These are phyloP conservation scores for Pseudopipra pipra DNA, from an alignment of 2,113 vertebrate species.

Conservation along the genomic window DNA sequence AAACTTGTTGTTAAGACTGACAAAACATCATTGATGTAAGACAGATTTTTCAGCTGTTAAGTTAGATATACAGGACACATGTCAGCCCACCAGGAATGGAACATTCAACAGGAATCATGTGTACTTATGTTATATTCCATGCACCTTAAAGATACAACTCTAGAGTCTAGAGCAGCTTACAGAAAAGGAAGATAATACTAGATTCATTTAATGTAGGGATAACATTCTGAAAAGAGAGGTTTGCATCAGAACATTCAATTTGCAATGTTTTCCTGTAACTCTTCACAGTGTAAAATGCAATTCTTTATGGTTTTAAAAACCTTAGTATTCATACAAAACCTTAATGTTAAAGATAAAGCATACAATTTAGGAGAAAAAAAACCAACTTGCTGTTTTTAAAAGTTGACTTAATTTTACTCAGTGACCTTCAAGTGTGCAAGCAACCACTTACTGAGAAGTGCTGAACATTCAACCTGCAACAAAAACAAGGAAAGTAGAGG, in stretches of 20 bases:
- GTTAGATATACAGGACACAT: slow-evolving; percentile 25
- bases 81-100: slow-evolving; percentile 55
- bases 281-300: background rate
- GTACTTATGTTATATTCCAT: slow-evolving; percentile 43
- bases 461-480: background rate
- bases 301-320: background rate
- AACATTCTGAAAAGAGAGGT: background rate
- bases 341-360: background rate
- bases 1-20: slow-evolving; percentile 24
- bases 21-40: slow-evolving; percentile 29
- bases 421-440: background rate
- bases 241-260: background rate
- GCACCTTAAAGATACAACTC: slow-evolving; percentile 59
- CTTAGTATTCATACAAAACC: background rate
- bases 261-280: background rate
- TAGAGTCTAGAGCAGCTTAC: slow-evolving; percentile 26
- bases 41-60: slow-evolving; percentile 44
- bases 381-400: background rate
- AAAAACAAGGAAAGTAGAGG: background rate
- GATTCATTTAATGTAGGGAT: background rate
- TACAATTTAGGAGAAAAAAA: background rate
- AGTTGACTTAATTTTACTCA: background rate
- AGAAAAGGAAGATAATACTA: background rate
- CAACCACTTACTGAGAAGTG: background rate
- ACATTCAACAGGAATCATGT: slow-evolving; percentile 28